Base-by-base conservation (phyloP, 2,797 vertebrate genomes). In the Lophotriccus pileatus region DNA sequence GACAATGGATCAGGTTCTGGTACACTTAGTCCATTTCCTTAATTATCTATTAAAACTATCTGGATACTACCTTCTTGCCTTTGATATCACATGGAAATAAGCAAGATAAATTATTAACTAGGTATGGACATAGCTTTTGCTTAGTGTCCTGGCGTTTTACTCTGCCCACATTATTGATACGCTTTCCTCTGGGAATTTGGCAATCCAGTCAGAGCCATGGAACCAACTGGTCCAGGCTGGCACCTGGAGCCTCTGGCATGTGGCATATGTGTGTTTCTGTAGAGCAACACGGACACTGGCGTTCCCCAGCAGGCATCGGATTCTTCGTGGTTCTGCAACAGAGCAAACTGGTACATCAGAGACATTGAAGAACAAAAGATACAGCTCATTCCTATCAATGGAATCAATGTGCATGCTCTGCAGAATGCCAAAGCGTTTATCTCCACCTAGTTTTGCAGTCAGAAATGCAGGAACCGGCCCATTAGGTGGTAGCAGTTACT, bases 361-460 rank as follows among this genome's bases (percentile, higher is more conserved):
- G 22, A n/a, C 47, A 9, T 14, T 47, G 68, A 55, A 70, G 46
- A 66, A 25, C 11, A 34, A 11, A 5, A 36, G 30, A 13, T 19
- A n/a, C 6, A 67, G 12, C 22, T 73, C 30, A 27, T 59, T 76
- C 14, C 37, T 14, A 47, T 5, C 1, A 10, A 25, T 6, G 43
- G 30, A 73, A 50, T 21, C 59, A 69, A 39, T 0, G 0, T 22
- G 5, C 3, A 4, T 13, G 30, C 5, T 39, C 47, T 2, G 0
- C 11, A 44, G 56, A 47, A 37, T 23, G 25, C 16, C 19, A 73
- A 89, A 89, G 20, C 8, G 18, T 77, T 59, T 47, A 46, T 55
- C 24, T 55, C 36, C 36, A 36, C 17, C 25, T n/a, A 14, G 10
- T 58, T 92, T 44, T 79, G 15, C 17, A 41, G n/a, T 21, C 24